These are phyloP conservation scores for Trochalopteron elliotii DNA, from an alignment of 2,113 vertebrate genomes.

Conservation along the genomic window DNA sequence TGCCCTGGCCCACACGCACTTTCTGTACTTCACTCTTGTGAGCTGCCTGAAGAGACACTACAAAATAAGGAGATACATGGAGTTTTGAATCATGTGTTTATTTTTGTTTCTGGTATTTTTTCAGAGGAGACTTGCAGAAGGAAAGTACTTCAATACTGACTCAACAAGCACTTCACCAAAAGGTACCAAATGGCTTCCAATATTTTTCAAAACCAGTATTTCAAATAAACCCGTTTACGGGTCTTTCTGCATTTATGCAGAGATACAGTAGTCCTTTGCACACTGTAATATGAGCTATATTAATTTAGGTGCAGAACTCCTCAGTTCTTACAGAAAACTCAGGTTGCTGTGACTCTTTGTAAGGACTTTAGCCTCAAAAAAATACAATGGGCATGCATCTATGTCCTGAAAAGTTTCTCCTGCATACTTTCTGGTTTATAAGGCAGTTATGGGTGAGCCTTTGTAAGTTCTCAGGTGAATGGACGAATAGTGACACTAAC, in stretches of 20 bases:
- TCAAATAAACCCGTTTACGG: not conserved
- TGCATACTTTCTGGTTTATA: not conserved
- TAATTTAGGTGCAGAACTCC: not conserved
- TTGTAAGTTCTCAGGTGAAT: not conserved
- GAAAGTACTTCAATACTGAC: not conserved
- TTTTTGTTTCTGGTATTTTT: not conserved
- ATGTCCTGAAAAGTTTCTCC: not conserved
- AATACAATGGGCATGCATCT: not conserved
- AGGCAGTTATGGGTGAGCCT: not conserved
- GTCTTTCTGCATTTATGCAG: not conserved
- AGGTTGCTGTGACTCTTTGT: not conserved
- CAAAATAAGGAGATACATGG: not conserved
- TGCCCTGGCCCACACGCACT: not conserved
- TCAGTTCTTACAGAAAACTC: not conserved
- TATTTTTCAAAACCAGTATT: not conserved
- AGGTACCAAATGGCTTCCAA: not conserved
- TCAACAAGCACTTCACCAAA: not conserved
- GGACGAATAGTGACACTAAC: rapidly evolving
- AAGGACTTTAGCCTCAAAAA: not conserved
- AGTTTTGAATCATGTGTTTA: not conserved
- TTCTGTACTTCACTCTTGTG: not conserved
- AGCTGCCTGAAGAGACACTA: not conserved
- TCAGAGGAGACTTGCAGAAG: not conserved
- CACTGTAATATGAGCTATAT: not conserved
- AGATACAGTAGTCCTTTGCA: rapidly evolving